These are phyloP conservation scores for Scrobipalpa atriplicella DNA, from an alignment of 2,888 invertebrate species.

Conservation along the genomic window DNA sequence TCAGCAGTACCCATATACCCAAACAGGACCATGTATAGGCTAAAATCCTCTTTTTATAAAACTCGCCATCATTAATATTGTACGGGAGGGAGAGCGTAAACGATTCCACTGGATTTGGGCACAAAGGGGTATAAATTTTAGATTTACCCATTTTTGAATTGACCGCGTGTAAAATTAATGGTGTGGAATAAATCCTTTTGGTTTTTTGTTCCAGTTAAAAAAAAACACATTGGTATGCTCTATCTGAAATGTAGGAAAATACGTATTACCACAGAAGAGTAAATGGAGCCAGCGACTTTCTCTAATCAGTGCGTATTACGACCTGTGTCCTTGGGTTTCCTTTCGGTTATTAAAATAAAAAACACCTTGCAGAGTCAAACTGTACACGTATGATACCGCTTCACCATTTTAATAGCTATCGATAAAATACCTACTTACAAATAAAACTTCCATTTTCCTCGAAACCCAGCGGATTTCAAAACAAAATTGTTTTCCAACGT, in stretches of 20 bases:
- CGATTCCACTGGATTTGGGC: constrained; percentile 6
- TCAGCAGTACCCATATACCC: too few relatives aligned
- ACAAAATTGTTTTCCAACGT: constrained; percentile 12
- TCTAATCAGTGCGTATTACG: too few relatives aligned
- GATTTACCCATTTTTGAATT: constrained; percentile 13
- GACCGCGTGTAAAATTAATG: constrained; percentile 7
- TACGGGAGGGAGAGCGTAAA: background rate
- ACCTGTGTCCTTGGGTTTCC: too few relatives aligned
- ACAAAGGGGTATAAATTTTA: constrained; percentile 16
- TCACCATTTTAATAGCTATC: too few relatives aligned
- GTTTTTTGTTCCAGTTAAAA: background rate
- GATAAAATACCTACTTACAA: too few relatives aligned
- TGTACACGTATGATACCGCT: too few relatives aligned
- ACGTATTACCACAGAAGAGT: too few relatives aligned
- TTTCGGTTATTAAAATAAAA: too few relatives aligned
- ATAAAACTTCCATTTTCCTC: too few relatives aligned
- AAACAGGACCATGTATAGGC: background rate
- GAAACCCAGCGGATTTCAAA: background rate
- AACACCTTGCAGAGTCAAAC: too few relatives aligned
- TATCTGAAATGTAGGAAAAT: too few relatives aligned
- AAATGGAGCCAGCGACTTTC: too few relatives aligned
- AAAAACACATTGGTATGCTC: background rate
- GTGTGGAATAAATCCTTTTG: background rate
- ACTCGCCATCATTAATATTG: background rate
- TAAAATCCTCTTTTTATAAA: background rate